Base-by-base conservation (phyloP, 2,797 vertebrate genomes). In the Chelon labrosus region DNA sequence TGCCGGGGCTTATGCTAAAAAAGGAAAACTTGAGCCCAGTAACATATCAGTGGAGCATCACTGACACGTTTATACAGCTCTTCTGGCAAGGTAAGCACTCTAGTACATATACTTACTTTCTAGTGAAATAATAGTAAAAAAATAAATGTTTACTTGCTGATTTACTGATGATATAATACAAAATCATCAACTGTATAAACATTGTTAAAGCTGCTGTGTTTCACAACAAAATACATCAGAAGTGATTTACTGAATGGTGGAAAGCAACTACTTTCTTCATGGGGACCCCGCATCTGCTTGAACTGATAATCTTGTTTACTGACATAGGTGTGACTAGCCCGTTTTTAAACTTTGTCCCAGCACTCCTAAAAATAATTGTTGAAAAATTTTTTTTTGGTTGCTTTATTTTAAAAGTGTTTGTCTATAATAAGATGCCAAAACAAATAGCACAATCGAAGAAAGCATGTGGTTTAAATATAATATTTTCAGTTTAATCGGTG, bases 71-170 rank as follows among this genome's bases (percentile, higher is more conserved):
- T 31, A 31, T 31, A 31, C 31, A 31, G 31, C 55, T 73, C 58
- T 20, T 66, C 57, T 35, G 42, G 1, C 13, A 20, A 61, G 78
- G 78, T 83, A 83, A 75, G 73, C 0, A 2, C 16, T 66, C 35
- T 60, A 37, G 11, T 44, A 2, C 16, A n/a, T n/a, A 31, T 10
- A 27, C 3, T 27, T 27, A 12, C 37, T 13, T 68, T 27, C 1
- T 35, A 10, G 10, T 31, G 1, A n/a, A 63, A 41, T 16, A 61
- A 52, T 17, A 7, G 42, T n/a, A n/a, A n/a, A n/a, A n/a, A n/a
- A n/a, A n/a, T n/a, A n/a, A n/a, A n/a, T n/a, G n/a, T n/a, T n/a
- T n/a, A n/a, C n/a, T n/a, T n/a, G n/a, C n/a, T n/a, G n/a, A n/a
- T n/a, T n/a, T n/a, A n/a, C n/a, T n/a, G 22, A 41, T 41, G 12